Percentiles rank a stretch among this genome's conserved stretches.
Evolutionary conservation across 2,113 vertebrate genomes (phyloP).

Genomic region (Sardina pilchardus): DNA sequence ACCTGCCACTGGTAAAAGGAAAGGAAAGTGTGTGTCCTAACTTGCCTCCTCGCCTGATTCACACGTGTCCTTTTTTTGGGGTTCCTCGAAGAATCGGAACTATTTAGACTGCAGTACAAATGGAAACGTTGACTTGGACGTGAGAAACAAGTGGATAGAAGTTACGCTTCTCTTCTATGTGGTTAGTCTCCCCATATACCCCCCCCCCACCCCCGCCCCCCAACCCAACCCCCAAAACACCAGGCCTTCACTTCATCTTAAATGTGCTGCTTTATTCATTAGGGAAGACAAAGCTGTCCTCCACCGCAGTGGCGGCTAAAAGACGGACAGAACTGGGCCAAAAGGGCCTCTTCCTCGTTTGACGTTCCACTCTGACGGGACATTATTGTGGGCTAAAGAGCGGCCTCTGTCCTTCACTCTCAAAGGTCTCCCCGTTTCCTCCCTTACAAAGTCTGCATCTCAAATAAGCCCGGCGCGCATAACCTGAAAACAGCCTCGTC

Average conservation of each 20-base stretch:
- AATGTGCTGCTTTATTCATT: background rate
- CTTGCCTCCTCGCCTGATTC: background rate
- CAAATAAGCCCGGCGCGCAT: slow-evolving; percentile 60
- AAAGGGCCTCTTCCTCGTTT: slow-evolving; percentile 26
- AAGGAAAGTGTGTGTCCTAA: background rate
- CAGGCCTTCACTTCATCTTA: background rate
- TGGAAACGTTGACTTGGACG: background rate
- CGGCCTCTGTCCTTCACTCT: slow-evolving; percentile 47
- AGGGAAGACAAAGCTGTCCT: background rate
- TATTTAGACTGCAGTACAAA: background rate
- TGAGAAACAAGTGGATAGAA: background rate
- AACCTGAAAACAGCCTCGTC: slow-evolving; percentile 48
- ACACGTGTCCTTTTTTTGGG: background rate
- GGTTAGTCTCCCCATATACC: slow-evolving; percentile 26
- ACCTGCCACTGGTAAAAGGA: background rate
- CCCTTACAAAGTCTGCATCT: slow-evolving; percentile 56
- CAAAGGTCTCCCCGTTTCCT: slow-evolving; percentile 53
- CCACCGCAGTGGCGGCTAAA: background rate
- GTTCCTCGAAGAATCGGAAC: background rate
- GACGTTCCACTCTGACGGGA: slow-evolving; percentile 39
- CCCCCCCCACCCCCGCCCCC: slow-evolving; percentile 28
- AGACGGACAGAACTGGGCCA: slow-evolving; percentile 28
- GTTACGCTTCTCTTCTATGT: background rate
- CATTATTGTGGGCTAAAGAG: slow-evolving; percentile 51
- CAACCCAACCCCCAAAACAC: background rate